phyloP scores from a whole-genome alignment of 1,140 invertebrate genomes.

The Drosophila jambulina region DNA sequence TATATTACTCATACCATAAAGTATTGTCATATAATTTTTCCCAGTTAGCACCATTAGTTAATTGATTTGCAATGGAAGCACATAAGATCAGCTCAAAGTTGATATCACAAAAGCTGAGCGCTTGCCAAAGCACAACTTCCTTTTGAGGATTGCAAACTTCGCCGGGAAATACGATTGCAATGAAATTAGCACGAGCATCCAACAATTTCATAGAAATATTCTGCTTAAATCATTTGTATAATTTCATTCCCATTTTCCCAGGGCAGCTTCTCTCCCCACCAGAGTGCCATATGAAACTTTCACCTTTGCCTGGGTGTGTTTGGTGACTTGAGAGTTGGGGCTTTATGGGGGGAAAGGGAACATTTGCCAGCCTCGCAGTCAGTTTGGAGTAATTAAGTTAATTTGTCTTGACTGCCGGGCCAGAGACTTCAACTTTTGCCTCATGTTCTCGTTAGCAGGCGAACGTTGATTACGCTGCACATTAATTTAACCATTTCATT shows the following conservation, averaged over 20 bases:
- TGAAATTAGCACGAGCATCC: slow-evolving; percentile 26
- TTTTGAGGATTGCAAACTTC: slow-evolving; percentile 8
- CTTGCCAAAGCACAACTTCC: neutral
- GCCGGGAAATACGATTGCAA: slow-evolving; percentile 15
- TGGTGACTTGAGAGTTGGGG: neutral
- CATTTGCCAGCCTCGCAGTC: slow-evolving; percentile 35
- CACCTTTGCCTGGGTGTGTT: slow-evolving; percentile 23
- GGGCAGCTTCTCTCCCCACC: neutral
- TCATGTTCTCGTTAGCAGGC: slow-evolving; percentile 45
- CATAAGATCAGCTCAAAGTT: neutral
- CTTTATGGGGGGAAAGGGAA: neutral
- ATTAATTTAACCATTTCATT: slow-evolving; percentile 53
- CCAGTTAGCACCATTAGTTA: neutral
- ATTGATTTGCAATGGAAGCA: neutral
- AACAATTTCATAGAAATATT: slow-evolving; percentile 36
- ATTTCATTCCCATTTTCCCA: slow-evolving; percentile 33
- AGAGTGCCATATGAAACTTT: slow-evolving; percentile 39
- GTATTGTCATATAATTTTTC: neutral
- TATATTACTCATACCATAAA: no score
- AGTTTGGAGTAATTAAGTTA: slow-evolving; percentile 54
- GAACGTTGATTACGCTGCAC: slow-evolving; percentile 48
- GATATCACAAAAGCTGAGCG: neutral
- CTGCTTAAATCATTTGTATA: slow-evolving; percentile 48
- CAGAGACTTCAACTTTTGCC: slow-evolving; percentile 50
- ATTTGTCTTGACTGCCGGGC: slow-evolving; percentile 48